Evolutionary conservation across 2,113 vertebrate species (phyloP).

Genomic region (Trinectes maculatus): DNA sequence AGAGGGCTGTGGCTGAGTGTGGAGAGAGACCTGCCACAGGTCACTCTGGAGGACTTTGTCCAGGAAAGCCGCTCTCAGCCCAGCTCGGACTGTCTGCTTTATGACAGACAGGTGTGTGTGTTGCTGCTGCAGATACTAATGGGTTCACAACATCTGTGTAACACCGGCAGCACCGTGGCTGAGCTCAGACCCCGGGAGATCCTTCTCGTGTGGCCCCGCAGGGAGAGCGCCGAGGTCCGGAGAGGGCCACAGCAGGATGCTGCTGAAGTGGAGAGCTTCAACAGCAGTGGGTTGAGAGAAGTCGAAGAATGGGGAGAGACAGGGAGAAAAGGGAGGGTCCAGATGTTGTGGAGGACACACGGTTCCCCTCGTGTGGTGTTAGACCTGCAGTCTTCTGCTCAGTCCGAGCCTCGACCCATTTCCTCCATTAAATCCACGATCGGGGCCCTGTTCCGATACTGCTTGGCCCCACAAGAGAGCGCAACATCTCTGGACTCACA

Average conservation of each 20-base stretch:
- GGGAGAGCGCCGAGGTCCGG: background rate
- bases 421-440: constrained; percentile 73
- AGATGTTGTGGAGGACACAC: constrained; percentile 56
- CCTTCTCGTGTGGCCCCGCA: constrained; percentile 72
- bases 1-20: constrained; percentile 56
- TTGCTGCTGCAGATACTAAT: constrained; percentile 84
- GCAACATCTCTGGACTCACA: constrained; percentile 17
- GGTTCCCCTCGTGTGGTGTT: constrained; percentile 80
- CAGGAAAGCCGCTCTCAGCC: constrained; percentile 45
- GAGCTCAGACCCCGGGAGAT: constrained; percentile 76
- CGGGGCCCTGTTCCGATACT: constrained; percentile 73
- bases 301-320: background rate
- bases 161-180: constrained; percentile 2
- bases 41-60: constrained; percentile 82
- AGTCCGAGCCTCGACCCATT: constrained; percentile 19
- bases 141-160: constrained; percentile 78
- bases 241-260: background rate
- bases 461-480: constrained; percentile 66
- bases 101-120: constrained; percentile 77
- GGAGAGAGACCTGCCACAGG: constrained; percentile 78
- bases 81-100: constrained; percentile 55
- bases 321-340: constrained; percentile 8
- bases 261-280: background rate
- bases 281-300: background rate
- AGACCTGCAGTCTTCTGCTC: constrained; percentile 49